Base-by-base conservation (phyloP, 1,140 invertebrate species). In the Nephila pilipes region DNA sequence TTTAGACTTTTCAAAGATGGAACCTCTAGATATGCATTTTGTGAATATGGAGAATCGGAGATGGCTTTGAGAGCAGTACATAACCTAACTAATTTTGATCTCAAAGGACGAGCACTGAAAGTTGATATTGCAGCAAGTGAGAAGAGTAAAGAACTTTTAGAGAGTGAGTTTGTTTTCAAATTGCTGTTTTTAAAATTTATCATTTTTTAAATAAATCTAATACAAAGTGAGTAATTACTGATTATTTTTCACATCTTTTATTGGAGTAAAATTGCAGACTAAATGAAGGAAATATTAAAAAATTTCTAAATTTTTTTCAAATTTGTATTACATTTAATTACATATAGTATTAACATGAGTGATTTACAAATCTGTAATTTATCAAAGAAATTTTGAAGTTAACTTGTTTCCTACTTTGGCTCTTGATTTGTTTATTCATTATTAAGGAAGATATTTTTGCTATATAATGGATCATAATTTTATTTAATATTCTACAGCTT, bases 21-120 rank as follows among this genome's bases (percentile, higher is more conserved):
- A 96, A 99, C 99, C 0, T 99, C 99, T 96, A 99, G 99, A 20
- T 99, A 99, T 97, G 99, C 99, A 0, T 99, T 99, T 95, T 99
- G 99, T 96, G 99, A 99, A 95, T 99, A 99, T 95, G 98, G 99
- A 95, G 99, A 99, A 96, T 97, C 99, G 95, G 99, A 99, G 95
- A 99, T 99, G 0, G 99, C 99, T 0, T 96, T 99, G 10, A 99
- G 98, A 96, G 99, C 99, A 1, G 99, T 99, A 98, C 96, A 99
- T 94, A 99, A 99, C 96, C 96, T 99, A 14, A 99, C 99, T 96
- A 98, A 98, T 10, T 98, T 98, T 95, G 99, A 99, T 96, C 99
- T 99, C 94, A 98, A 98, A 94, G 99, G 99, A 5, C 96, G 99
- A 93, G 98, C 98, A 0, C 96, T 99, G 16, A 96, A 99, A 92